Conservation (phyloP, 1,140 invertebrate species). For the Drosophila lacteicornis region DNA sequence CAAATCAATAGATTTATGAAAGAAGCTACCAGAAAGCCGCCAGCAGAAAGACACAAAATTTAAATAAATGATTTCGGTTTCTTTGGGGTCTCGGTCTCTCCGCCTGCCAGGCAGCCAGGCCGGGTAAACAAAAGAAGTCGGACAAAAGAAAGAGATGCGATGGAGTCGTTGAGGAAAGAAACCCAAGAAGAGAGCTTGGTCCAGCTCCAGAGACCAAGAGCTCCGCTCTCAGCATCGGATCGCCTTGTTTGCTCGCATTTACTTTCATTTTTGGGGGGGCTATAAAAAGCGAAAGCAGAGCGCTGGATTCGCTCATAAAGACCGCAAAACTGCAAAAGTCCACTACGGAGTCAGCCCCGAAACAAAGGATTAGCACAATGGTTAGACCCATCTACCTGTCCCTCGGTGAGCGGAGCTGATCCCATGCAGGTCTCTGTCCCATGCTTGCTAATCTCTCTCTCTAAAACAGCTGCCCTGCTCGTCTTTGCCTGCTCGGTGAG, state of each 20-base stretch:
- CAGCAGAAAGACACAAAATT: slow-evolving; percentile 49
- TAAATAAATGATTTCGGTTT: slow-evolving; percentile 81
- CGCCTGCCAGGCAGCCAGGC: neutral
- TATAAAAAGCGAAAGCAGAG: slow-evolving; percentile 81
- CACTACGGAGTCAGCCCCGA: slow-evolving; percentile 48
- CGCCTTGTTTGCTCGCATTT: slow-evolving; percentile 68
- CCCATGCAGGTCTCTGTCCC: neutral
- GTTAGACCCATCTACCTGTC: slow-evolving; percentile 62
- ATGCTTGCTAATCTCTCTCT: neutral
- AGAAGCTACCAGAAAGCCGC: slow-evolving; percentile 63
- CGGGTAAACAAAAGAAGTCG: slow-evolving; percentile 59
- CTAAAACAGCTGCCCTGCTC: slow-evolving; percentile 48
- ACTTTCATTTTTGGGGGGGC: slow-evolving; percentile 56
- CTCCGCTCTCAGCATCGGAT: slow-evolving; percentile 15
- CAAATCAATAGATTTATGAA: slow-evolving; percentile 68
- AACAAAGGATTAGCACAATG: slow-evolving; percentile 56
- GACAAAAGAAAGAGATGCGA: slow-evolving; percentile 31
- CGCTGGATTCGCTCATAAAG: slow-evolving; percentile 80
- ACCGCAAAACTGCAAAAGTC: slow-evolving; percentile 78
- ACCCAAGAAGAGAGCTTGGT: slow-evolving; percentile 50
- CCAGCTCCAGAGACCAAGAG: slow-evolving; percentile 21
- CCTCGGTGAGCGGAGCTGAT: slow-evolving; percentile 53
- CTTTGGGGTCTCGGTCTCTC: slow-evolving; percentile 48
- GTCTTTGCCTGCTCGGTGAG: slow-evolving; percentile 48
- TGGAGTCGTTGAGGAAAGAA: slow-evolving; percentile 19